Conservation (phyloP, 2,113 vertebrate species). For the Lepus americanus region DNA sequence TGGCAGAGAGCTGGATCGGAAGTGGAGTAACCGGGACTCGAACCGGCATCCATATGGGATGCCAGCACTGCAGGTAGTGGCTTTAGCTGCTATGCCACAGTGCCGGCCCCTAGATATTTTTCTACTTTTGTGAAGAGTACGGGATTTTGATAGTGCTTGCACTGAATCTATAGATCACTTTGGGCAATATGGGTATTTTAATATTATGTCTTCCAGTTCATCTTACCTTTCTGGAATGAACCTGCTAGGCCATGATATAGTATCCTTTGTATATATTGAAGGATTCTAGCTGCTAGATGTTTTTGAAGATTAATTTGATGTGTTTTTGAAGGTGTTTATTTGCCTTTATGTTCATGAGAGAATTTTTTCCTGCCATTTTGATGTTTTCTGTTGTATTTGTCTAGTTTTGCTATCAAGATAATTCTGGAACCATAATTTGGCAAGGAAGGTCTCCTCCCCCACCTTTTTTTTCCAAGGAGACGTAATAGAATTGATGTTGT, state of each 20-base stretch:
- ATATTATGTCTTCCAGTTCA: neutral
- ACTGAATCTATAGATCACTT: too few species aligned
- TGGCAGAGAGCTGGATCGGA: too few species aligned
- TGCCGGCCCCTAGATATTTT: too few species aligned
- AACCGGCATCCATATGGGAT: too few species aligned
- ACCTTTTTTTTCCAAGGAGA: too few species aligned
- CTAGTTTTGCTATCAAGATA: neutral
- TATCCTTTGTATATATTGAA: neutral
- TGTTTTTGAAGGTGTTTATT: neutral
- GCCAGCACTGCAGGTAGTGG: too few species aligned
- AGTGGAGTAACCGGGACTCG: too few species aligned
- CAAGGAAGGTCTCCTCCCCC: neutral
- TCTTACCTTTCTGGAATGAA: neutral
- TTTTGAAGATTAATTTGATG: neutral
- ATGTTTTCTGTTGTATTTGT: neutral
- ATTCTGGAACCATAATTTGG: neutral
- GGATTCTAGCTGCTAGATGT: neutral
- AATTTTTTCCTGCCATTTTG: neutral
- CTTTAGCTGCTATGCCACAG: too few species aligned
- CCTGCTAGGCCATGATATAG: neutral
- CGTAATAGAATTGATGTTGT: neutral
- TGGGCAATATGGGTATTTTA: too few species aligned
- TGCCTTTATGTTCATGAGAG: neutral
- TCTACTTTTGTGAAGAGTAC: too few species aligned
- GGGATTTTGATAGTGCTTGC: too few species aligned